Conservation (phyloP, 2,888 invertebrate genomes). For the Onchidella celtica region DNA sequence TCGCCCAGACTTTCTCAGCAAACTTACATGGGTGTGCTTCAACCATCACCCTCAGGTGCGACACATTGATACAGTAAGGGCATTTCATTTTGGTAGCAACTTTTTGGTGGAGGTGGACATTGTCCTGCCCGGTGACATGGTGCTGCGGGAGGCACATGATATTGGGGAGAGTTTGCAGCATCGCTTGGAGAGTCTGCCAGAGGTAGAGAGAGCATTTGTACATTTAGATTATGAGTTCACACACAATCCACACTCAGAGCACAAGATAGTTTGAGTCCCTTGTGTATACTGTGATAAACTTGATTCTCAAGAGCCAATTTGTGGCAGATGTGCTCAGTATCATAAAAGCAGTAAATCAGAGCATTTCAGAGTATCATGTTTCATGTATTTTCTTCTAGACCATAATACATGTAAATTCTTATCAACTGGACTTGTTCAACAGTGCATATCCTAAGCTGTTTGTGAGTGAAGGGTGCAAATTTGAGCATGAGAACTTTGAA, state of each 20-base stretch:
- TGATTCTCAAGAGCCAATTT: too few relatives aligned
- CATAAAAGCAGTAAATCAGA: too few relatives aligned
- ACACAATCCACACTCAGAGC: conserved; percentile 80
- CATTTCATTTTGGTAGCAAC: conserved; percentile 81
- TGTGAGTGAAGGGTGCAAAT: too few relatives aligned
- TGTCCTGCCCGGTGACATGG: conserved; percentile 80
- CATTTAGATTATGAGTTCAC: conserved; percentile 81
- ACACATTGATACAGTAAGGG: conserved; percentile 81
- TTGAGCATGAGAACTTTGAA: too few relatives aligned
- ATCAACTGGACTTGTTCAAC: too few relatives aligned
- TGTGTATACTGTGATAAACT: background rate
- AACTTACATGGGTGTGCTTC: conserved; percentile 76
- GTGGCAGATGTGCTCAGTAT: too few relatives aligned
- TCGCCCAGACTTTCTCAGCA: conserved; percentile 76
- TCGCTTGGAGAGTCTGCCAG: conserved; percentile 80
- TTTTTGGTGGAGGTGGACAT: conserved; percentile 80
- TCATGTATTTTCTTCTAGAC: too few relatives aligned
- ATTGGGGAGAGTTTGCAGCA: conserved; percentile 81
- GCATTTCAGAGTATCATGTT: too few relatives aligned
- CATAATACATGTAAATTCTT: too few relatives aligned
- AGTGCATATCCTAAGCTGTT: too few relatives aligned
- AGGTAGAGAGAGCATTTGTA: conserved; percentile 82
- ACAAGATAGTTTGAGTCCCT: conserved; percentile 81
- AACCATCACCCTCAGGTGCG: conserved; percentile 74
- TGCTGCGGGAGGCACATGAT: conserved; percentile 80